Evolutionary conservation across 2,888 invertebrate genomes (phyloP), one percentile per base, ranked within the genome.

Genomic region (Parascotia fuliginaria): DNA sequence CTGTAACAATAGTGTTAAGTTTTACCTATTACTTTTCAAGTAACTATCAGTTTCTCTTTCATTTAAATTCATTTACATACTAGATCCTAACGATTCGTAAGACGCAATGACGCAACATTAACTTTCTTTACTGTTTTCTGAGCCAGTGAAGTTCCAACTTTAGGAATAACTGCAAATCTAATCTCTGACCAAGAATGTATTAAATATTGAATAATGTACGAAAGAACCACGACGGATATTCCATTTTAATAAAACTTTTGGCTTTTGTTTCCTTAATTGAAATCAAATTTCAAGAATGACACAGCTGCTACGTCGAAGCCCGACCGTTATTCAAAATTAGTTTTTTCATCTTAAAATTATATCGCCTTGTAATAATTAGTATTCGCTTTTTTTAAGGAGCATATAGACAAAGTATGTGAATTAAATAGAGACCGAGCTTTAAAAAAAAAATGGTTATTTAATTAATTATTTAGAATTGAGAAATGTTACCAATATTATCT

Each of bases 201-300:
- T 70, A 72, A 78, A 77, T 77, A 76, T 79, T 71, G 74, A 75
- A 74, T 61, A 61, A 73, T 66, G 69, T 69, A 70, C 52, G 59
- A 44, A 60, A 64, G 68, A 67, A 70, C 74, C 74, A 74, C 73
- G 69, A 77, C 65, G 73, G 71, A 79, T 81, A 77, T 83, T 82
- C 77, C 75, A 64, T 75, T 89, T 87, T 85, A 87, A 83, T 88
- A 89, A 84, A 89, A 88, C 78, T 89, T 88, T 79, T 72, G 73
- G 75, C 80, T 84, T 84, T 83, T 83, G 87, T 84, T 88, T 85
- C 85, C 86, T 73, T 85, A 87, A 89, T 89, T 87, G 81, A 81
- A 86, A 87, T 86, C 84, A 84, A 85, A 89, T 87, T 84, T 82
- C 84, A 82, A 77, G 79, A 79, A 81, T 79, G 84, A 85, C 85